These are phyloP conservation scores for Conopomorpha cramerella DNA, from an alignment of 1,140 invertebrate genomes.

Conservation along the genomic window DNA sequence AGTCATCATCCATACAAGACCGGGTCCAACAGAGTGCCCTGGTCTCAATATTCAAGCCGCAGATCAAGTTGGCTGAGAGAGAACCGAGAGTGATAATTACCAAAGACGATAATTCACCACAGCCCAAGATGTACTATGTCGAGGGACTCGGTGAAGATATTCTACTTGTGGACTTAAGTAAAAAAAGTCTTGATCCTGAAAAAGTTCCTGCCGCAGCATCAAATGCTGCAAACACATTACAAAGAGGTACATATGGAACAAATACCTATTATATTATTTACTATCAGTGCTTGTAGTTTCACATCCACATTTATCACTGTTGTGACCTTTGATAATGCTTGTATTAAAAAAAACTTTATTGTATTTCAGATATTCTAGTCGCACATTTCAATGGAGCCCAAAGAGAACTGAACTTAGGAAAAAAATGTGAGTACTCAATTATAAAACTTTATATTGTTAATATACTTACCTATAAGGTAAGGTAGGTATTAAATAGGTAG, in stretches of 20 bases:
- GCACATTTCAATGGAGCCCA: constrained; percentile 42
- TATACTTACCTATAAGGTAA: too few species aligned
- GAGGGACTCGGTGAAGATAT: constrained; percentile 44
- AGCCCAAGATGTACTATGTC: constrained; percentile 32
- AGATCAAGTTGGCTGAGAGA: constrained; percentile 12
- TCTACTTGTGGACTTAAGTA: constrained; percentile 37
- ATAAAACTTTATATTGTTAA: too few species aligned
- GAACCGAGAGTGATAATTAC: constrained; percentile 26
- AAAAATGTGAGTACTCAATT: constrained; percentile 26
- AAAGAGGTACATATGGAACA: constrained; percentile 26
- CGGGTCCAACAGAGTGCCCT: constrained; percentile 26
- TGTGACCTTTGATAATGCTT: neutral
- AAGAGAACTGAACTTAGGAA: constrained; percentile 25
- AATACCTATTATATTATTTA: neutral
- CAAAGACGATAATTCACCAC: constrained; percentile 17
- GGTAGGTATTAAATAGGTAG: too few species aligned
- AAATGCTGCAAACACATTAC: constrained; percentile 12
- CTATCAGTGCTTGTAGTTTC: too few species aligned
- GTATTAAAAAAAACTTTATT: neutral
- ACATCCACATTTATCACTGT: too few species aligned
- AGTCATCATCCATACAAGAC: constrained; percentile 9
- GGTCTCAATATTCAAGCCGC: constrained; percentile 20
- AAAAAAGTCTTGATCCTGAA: constrained; percentile 29
- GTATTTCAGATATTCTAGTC: constrained; percentile 25
- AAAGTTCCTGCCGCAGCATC: constrained; percentile 20